Base-by-base conservation (phyloP, 1,140 invertebrate genomes). In the Elymnias hypermnestra region DNA sequence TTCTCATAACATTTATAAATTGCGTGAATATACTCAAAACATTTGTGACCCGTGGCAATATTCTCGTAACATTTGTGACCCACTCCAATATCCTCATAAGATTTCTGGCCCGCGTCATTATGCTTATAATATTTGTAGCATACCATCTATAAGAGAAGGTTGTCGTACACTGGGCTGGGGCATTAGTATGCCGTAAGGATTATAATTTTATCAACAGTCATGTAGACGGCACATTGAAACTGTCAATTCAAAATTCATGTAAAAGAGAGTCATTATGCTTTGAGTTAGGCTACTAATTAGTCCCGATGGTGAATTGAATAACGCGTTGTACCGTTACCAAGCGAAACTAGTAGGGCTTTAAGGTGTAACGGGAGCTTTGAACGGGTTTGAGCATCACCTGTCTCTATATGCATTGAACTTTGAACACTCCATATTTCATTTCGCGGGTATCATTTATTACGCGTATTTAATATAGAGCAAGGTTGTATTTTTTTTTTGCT, bases 281-380 rank as follows among this genome's bases (percentile, higher is more conserved):
- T 37, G 41, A 31, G 40, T 39, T 44, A 44, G 26, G 35, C 41
- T 35, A 29, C 48, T 51, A 51, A 51, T 51, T 51, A 44, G 48
- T 51, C 48, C 41, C 48, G 14, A 44, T 51, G 48, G 48, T 44
- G 48, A 33, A 51, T 51, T 51, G 29, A 50, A 42, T 42, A 51
- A 31, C 19, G 15, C n/a, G n/a, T n/a, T 44, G 35, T 33, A 49
- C 46, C 38, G 46, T 49, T 41, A 49, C n/a, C 29, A 42, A 39
- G 22, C 36, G 6, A 35, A 38, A 15, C 29, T 33, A 33, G 28
- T 35, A 41, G 38, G 45, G 28, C 13, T 13, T 2, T 13, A 5
- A 29, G 9, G 12, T 29, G 38, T 41, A 49, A 41, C 46, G 46
- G 46, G 28, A 41, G 37, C 21, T 10, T 9, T 28, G 26, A 36